These are phyloP conservation scores for Porites lutea DNA, from an alignment of 64 coral and sea anemone species.

Conservation along the genomic window DNA sequence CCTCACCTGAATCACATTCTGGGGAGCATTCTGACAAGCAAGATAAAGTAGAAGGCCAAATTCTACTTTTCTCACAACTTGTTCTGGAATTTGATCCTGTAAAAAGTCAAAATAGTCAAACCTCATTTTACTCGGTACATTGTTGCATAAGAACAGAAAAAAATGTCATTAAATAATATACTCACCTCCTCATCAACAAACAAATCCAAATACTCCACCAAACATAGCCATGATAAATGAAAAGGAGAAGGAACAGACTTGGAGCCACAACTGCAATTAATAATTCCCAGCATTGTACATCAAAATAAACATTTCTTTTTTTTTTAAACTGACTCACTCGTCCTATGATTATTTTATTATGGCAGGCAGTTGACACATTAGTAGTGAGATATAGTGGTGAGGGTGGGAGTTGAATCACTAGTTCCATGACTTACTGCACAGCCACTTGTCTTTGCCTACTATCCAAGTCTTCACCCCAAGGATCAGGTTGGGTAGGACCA, in stretches of 20 bases:
- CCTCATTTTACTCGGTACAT: not conserved
- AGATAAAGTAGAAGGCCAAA: conserved; percentile 79
- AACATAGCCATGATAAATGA: conserved; percentile 93
- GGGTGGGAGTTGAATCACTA: too few relatives aligned
- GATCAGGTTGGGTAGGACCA: too few relatives aligned
- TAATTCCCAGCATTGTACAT: not conserved
- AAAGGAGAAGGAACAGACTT: conserved; percentile 82
- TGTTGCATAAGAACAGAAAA: too few relatives aligned
- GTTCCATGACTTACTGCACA: too few relatives aligned
- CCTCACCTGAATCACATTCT: conserved; percentile 79
- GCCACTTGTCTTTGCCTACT: too few relatives aligned
- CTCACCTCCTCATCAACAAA: conserved; percentile 81
- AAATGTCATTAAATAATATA: too few relatives aligned
- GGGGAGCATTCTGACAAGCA: conserved; percentile 74
- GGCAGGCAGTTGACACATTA: too few relatives aligned
- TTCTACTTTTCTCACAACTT: conserved; percentile 59
- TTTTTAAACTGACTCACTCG: too few relatives aligned
- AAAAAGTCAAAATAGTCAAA: not conserved
- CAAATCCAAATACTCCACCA: conserved; percentile 81
- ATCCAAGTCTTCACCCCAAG: too few relatives aligned
- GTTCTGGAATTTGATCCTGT: conserved; percentile 76
- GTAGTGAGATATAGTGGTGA: too few relatives aligned
- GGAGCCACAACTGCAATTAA: conserved; percentile 71
- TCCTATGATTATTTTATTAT: too few relatives aligned
- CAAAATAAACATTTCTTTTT: too few relatives aligned